Conservation (phyloP, 2,797 vertebrate species). For the Artibeus lituratus region DNA sequence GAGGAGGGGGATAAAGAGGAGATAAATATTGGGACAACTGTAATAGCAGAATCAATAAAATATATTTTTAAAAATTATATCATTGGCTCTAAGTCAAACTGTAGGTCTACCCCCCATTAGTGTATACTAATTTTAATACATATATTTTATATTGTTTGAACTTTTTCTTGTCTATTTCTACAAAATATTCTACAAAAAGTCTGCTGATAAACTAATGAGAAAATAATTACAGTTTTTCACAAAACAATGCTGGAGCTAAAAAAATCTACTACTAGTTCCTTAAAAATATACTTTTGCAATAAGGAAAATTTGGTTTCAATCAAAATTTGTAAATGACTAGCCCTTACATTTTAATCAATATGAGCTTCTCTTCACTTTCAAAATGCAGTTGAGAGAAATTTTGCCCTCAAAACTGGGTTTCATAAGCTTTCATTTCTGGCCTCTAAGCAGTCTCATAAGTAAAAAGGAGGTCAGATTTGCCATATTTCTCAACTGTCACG, state of each 20-base stretch:
- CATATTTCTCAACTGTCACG: not conserved
- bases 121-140: not conserved
- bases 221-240: conserved; percentile 3
- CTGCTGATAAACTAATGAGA: not conserved
- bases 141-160: not conserved
- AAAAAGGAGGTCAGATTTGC: not conserved
- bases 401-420: not conserved
- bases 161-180: not conserved
- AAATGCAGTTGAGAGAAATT: not conserved
- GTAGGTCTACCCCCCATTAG: not conserved
- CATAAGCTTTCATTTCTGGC: not conserved
- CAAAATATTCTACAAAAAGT: not conserved
- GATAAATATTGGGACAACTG: too few relatives aligned
- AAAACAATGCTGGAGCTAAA: not conserved
- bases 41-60: not conserved
- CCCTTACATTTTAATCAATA: not conserved
- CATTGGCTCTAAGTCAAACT: not conserved
- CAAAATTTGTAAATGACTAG: not conserved
- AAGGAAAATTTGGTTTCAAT: not conserved
- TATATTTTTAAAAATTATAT: not conserved
- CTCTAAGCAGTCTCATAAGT: not conserved
- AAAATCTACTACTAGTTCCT: not conserved
- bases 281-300: not conserved
- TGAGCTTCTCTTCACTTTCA: not conserved
- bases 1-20: too few relatives aligned